Base-by-base conservation (phyloP, 2,797 vertebrate species). In the Hydrocynus forskahlii region DNA sequence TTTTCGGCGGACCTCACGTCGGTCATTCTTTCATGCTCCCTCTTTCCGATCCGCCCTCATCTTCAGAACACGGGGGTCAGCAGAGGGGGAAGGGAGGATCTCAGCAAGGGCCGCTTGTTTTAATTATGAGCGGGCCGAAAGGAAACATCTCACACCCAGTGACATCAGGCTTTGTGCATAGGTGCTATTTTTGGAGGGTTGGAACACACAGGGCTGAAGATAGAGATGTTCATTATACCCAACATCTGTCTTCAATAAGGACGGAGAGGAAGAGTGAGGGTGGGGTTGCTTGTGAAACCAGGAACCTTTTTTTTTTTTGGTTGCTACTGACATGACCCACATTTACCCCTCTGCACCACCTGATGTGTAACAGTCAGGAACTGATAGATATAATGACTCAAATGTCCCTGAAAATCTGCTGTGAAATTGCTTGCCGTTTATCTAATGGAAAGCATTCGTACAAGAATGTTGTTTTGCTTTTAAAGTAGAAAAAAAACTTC, bases 241-340 rank as follows among this genome's bases (percentile, higher is more conserved):
- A 79, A 84, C 87, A 88, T 86, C 87, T 88, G 87, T 78, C 64
- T 88, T 80, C 79, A 82, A 85, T 85, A 83, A 83, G 57, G 43
- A 43, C 43, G 5, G 43, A 43, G 43, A 43, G 43, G 9, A 9
- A 43, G 43, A 43, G 43, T 7, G 43, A 43, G 43, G 9, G 43
- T 10, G 29, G 54, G 17, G 45, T 50, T n/a, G 40, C 21, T 57
- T 81, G 66, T 76, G 73, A 74, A 79, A 75, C 66, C 43, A 21
- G 38, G 38, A 62, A 29, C 35, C 35, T 48, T 45, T 76, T 71
- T 60, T 29, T 40, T 55, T 60, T 76, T 71, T 71, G 29, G 52
- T n/a, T 52, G 25, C 60, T 66, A 68, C 29, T 25, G 38, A 45
- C 29, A 64, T 5, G 50, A 48, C 25, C 69, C 43, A 64, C 7